phyloP scores from a whole-genome alignment of 2,113 vertebrate species.

The Vicugna pacos region DNA sequence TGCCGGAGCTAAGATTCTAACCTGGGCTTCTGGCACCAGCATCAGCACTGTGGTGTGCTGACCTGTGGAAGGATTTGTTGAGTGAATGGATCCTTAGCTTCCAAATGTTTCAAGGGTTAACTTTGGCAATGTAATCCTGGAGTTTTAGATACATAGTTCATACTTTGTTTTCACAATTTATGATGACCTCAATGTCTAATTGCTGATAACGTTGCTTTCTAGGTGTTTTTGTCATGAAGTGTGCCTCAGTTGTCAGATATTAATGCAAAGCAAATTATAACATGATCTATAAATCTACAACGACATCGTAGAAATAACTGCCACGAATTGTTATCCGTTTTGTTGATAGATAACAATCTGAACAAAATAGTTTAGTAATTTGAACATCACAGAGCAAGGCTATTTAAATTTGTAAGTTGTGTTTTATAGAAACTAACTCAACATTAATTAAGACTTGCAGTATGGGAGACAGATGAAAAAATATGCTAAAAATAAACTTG shows the following conservation, averaged over 20 bases:
- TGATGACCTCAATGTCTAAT: background rate
- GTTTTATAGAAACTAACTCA: slow-evolving; percentile 46
- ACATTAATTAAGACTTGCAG: slow-evolving; percentile 34
- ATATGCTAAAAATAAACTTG: slow-evolving; percentile 63
- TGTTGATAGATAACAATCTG: background rate
- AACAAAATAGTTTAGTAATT: slow-evolving; percentile 11
- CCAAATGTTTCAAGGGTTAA: background rate
- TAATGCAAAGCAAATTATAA: slow-evolving; percentile 9
- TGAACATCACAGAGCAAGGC: background rate
- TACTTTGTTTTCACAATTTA: background rate
- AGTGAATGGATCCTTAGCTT: background rate
- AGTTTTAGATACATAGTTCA: slow-evolving; percentile 6
- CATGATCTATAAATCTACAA: background rate
- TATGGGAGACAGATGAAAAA: slow-evolving; percentile 56
- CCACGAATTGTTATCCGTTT: background rate
- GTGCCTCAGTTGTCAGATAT: slow-evolving; percentile 31
- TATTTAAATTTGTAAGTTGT: slow-evolving; percentile 8
- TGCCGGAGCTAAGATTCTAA: background rate
- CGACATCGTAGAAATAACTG: background rate
- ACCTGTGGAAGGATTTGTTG: background rate
- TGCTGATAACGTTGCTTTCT: slow-evolving; percentile 21
- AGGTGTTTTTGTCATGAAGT: slow-evolving; percentile 7
- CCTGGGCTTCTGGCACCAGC: background rate
- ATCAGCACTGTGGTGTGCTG: background rate
- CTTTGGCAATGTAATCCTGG: background rate